Conservation (phyloP, 2,113 vertebrate species). For the Theristicus caerulescens region DNA sequence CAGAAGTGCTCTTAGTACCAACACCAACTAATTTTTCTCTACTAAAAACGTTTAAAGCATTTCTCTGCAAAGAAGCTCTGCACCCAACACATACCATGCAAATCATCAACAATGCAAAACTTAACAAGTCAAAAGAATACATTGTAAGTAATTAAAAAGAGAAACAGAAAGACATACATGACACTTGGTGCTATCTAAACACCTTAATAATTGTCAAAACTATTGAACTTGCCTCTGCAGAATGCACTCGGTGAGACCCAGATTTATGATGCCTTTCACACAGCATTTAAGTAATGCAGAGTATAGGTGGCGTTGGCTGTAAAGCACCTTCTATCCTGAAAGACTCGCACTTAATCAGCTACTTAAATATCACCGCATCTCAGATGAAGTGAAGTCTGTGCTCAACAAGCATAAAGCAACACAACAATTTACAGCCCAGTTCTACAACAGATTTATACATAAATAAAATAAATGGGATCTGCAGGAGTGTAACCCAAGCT, state of each 20-base stretch:
- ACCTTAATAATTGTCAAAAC: background rate
- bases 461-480: background rate
- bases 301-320: background rate
- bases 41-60: background rate
- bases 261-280: background rate
- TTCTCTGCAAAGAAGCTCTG: background rate
- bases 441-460: background rate
- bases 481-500: background rate
- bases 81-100: rapidly evolving
- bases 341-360: background rate
- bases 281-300: background rate
- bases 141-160: background rate
- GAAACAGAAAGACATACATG: background rate
- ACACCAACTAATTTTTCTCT: background rate
- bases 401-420: background rate
- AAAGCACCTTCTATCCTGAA: background rate
- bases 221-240: background rate
- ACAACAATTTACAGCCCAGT: background rate
- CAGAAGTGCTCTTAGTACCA: background rate
- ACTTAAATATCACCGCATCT: background rate
- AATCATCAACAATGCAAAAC: rapidly evolving
- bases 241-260: rapidly evolving
- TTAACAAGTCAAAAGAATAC: background rate
- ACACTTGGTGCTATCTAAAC: background rate
- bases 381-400: background rate